Evolutionary conservation across 2,888 invertebrate genomes (phyloP).

Genomic region (Lasiommata megera): DNA sequence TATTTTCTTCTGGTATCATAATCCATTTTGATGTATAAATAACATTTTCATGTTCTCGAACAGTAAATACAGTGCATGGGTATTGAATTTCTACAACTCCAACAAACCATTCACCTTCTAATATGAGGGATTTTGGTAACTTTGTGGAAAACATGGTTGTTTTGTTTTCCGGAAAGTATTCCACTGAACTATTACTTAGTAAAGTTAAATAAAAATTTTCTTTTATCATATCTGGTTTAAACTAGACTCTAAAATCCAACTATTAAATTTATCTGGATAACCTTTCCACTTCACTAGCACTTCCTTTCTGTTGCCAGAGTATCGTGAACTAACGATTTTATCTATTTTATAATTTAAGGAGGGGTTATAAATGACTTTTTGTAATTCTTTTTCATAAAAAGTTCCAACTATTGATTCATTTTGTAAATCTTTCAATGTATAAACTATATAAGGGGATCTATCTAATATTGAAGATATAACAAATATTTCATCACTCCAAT

Average conservation of each 20-base stretch:
- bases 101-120: constrained; percentile 20
- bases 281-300: constrained; percentile 40
- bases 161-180: constrained; percentile 4
- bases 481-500: constrained; percentile 43
- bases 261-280: too few relatives aligned
- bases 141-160: constrained; percentile 11
- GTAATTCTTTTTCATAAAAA: constrained; percentile 38
- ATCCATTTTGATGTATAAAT: neutral
- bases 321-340: constrained; percentile 32
- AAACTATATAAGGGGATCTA: constrained; percentile 30
- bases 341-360: constrained; percentile 33
- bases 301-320: constrained; percentile 35
- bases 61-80: constrained; percentile 25
- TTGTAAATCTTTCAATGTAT: constrained; percentile 34
- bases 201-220: constrained; percentile 39
- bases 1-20: neutral
- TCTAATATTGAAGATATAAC: constrained; percentile 25
- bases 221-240: too few relatives aligned
- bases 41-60: neutral
- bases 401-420: constrained; percentile 34
- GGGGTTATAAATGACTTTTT: constrained; percentile 34
- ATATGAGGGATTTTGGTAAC: too few relatives aligned
- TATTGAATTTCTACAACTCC: too few relatives aligned
- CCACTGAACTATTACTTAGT: too few relatives aligned
- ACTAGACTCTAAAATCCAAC: too few relatives aligned